Conservation (phyloP, 2,113 vertebrate species). For the Papio anubis region DNA sequence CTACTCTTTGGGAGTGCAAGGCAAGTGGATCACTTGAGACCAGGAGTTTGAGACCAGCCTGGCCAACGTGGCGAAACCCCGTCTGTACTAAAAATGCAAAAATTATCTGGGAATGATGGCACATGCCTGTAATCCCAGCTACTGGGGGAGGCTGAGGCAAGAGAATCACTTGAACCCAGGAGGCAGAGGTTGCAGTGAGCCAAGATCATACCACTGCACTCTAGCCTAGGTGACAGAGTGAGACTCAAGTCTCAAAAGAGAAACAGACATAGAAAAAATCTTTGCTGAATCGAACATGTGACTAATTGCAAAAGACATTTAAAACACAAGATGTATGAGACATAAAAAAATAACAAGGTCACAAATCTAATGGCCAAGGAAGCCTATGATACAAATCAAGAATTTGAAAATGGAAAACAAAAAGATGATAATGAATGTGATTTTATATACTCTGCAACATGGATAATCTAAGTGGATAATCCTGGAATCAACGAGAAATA, state of each 20-base stretch:
- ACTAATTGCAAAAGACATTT: not conserved
- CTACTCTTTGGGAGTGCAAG: not conserved
- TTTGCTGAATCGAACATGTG: not conserved
- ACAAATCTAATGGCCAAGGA: not conserved
- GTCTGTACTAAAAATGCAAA: not conserved
- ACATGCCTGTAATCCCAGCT: too few relatives aligned
- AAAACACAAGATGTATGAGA: not conserved
- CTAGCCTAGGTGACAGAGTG: too few relatives aligned
- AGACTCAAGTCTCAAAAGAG: not conserved
- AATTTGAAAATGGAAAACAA: slow-evolving; percentile 20
- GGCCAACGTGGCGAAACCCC: not conserved
- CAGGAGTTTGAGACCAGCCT: not conserved
- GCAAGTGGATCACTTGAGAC: not conserved
- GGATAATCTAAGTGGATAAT: not conserved
- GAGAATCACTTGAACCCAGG: too few relatives aligned
- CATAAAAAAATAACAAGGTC: not conserved
- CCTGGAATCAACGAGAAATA: not conserved
- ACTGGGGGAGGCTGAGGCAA: too few relatives aligned
- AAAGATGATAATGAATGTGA: not conserved
- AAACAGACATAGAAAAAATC: not conserved
- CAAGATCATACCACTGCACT: too few relatives aligned
- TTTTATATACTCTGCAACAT: not conserved
- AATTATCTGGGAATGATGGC: too few relatives aligned
- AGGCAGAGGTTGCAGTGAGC: too few relatives aligned
- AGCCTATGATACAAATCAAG: not conserved